These are phyloP conservation scores for Ophion ventricosus DNA, from an alignment of 2,888 invertebrate species.

Conservation along the genomic window DNA sequence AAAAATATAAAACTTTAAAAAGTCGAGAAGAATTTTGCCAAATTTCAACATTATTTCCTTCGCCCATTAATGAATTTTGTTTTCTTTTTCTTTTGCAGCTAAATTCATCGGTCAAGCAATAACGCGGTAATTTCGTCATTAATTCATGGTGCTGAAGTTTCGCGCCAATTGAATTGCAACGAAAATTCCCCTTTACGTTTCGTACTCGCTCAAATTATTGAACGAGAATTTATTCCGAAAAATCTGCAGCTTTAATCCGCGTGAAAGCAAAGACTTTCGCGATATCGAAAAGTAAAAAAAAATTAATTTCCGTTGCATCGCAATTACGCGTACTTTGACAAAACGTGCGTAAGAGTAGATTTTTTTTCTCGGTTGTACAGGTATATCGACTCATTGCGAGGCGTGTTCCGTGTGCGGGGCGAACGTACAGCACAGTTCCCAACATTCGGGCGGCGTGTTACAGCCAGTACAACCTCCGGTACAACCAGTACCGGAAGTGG, in stretches of 20 bases:
- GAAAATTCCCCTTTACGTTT: no score
- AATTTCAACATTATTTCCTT: no score
- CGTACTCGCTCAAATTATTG: background rate
- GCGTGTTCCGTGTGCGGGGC: background rate
- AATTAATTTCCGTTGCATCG: background rate
- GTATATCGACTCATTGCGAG: background rate
- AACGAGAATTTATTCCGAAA: background rate
- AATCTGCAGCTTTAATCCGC: background rate
- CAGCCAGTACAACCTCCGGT: constrained; percentile 6
- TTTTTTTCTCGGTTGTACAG: no score
- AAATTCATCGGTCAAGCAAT: background rate
- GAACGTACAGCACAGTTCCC: background rate
- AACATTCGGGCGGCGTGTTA: background rate
- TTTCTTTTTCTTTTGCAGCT: background rate
- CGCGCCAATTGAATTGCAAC: background rate
- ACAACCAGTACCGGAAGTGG: constrained; percentile 56
- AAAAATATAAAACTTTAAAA: no score
- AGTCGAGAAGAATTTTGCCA: no score
- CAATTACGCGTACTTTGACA: background rate
- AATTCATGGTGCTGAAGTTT: background rate
- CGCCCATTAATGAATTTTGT: background rate
- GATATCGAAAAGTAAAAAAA: background rate
- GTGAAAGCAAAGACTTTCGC: background rate
- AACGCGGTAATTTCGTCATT: background rate
- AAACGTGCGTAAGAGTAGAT: no score